These are phyloP conservation scores for Druceiella hillmani DNA, from an alignment of 2,888 invertebrate species.

Conservation along the genomic window DNA sequence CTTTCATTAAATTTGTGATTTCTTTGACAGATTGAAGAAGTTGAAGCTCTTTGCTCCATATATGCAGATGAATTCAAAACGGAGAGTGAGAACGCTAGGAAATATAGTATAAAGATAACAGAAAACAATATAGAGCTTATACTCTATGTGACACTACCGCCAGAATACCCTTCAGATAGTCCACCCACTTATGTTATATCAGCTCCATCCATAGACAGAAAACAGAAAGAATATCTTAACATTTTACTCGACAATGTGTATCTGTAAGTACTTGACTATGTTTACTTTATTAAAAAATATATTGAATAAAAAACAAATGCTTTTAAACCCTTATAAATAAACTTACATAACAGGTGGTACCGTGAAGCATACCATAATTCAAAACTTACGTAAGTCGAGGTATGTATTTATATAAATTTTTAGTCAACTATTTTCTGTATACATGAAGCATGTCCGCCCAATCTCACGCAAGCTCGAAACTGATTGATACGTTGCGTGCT, in stretches of 20 bases:
- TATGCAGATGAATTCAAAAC: constrained; percentile 64
- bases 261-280: constrained; percentile 49
- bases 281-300: constrained; percentile 11
- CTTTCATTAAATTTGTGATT: no score
- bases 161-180: constrained; percentile 56
- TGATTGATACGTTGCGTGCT: no score
- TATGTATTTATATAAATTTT: no score
- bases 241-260: constrained; percentile 57
- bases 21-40: constrained; percentile 55
- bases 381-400: no score
- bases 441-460: no score
- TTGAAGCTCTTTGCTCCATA: constrained; percentile 67
- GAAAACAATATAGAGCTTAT: constrained; percentile 47
- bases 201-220: constrained; percentile 62
- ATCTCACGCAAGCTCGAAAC: no score
- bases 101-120: constrained; percentile 55
- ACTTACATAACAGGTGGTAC: no score
- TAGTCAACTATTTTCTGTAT: no score
- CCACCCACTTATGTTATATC: constrained; percentile 67
- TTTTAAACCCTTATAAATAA: no score
- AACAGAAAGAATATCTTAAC: constrained; percentile 52
- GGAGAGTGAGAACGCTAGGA: constrained; percentile 50
- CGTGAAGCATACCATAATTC: no score
- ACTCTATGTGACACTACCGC: constrained; percentile 58
- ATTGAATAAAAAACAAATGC: no score